Conservation (phyloP, 1,140 invertebrate species). For the Scaptomyza hsui region DNA sequence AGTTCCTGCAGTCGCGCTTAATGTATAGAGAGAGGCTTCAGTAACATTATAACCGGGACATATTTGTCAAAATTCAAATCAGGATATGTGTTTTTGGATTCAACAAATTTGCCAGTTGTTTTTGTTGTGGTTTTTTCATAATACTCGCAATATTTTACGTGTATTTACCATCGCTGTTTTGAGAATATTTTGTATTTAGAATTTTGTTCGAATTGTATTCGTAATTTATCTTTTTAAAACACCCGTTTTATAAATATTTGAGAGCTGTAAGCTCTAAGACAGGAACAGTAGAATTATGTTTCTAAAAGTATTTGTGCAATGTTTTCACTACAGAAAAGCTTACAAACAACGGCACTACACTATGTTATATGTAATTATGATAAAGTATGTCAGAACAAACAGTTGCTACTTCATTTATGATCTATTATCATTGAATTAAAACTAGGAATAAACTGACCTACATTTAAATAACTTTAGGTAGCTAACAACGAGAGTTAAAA, state of each 20-base stretch:
- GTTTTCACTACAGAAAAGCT: conserved; percentile 50
- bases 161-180: conserved; percentile 79
- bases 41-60: conserved; percentile 53
- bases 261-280: conserved; percentile 23
- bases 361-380: conserved; percentile 1
- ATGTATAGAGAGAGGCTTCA: conserved; percentile 59
- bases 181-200: conserved; percentile 23
- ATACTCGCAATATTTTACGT: conserved; percentile 77
- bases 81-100: conserved; percentile 19
- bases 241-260: conserved; percentile 34
- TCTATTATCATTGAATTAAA: neutral
- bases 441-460: neutral
- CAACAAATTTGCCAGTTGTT: conserved; percentile 57
- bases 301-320: conserved; percentile 25
- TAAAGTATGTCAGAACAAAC: no score
- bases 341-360: conserved; percentile 50
- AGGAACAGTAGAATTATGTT: conserved; percentile 55
- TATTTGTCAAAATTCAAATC: conserved; percentile 52
- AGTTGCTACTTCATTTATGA: neutral
- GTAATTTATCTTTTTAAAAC: conserved; percentile 66
- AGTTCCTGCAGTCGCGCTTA: conserved; percentile 47
- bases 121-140: conserved; percentile 25
- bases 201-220: conserved; percentile 13
- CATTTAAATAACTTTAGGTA: neutral
- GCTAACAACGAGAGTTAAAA: neutral